Evolutionary conservation across 2,797 vertebrate species (phyloP).

Genomic region (Semotilus atromaculatus): DNA sequence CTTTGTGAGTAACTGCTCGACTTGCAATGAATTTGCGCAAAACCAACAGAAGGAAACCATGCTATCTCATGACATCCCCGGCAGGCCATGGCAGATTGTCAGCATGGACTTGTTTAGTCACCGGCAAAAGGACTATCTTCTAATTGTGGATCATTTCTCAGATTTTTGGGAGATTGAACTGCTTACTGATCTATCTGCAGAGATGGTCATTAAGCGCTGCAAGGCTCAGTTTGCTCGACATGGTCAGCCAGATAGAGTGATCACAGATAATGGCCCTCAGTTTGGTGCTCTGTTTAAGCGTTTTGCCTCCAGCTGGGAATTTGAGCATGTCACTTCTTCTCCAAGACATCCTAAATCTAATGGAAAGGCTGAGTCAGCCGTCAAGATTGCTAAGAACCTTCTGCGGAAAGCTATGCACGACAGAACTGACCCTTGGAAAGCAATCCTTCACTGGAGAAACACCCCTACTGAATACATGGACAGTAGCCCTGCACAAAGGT

Average conservation of each 20-base stretch:
- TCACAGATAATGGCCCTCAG: too few relatives aligned
- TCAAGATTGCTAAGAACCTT: constrained; percentile 30
- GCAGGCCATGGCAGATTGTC: constrained; percentile 19
- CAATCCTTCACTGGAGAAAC: constrained; percentile 39
- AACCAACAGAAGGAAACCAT: constrained; percentile 25
- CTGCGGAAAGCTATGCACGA: background rate
- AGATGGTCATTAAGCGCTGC: too few relatives aligned
- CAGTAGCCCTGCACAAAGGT: constrained; percentile 13
- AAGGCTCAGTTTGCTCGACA: too few relatives aligned
- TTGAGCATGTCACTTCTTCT: constrained; percentile 18
- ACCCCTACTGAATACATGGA: constrained; percentile 21
- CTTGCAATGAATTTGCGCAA: constrained; percentile 36
- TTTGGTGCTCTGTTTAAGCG: too few relatives aligned
- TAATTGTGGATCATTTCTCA: constrained; percentile 6
- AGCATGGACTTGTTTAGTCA: constrained; percentile 38
- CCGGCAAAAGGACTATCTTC: constrained; percentile 25
- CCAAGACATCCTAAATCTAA: constrained; percentile 23
- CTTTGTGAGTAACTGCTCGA: constrained; percentile 15
- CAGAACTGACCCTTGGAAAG: constrained; percentile 25
- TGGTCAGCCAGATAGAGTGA: too few relatives aligned
- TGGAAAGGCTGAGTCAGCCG: constrained; percentile 9
- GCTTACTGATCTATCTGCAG: constrained; percentile 28
- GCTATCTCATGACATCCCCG: constrained; percentile 24
- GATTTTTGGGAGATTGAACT: constrained; percentile 43
- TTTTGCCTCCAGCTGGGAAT: background rate